Percentiles rank a stretch among this genome's conserved stretches.
phyloP scores from a whole-genome alignment of 2,797 vertebrate species.

The Scomberomorus guttatus region DNA sequence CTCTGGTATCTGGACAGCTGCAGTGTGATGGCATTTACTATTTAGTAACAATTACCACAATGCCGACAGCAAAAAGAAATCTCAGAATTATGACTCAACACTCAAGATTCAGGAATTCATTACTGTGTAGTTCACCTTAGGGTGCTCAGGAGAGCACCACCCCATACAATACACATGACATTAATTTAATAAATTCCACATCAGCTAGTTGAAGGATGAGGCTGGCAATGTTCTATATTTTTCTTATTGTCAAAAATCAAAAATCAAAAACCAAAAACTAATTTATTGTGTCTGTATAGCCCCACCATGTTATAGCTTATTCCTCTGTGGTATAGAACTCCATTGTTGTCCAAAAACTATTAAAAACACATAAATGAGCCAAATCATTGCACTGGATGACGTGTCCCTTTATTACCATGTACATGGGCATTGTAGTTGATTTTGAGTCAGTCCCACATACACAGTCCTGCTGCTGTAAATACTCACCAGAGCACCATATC shows the following conservation, averaged over 20 bases:
- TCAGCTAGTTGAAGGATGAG: neutral
- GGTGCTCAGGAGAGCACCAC: neutral
- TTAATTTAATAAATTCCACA: neutral
- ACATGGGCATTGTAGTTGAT: neutral
- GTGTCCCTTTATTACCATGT: too few relatives aligned
- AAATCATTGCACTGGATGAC: too few relatives aligned
- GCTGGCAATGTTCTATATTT: neutral
- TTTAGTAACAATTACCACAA: conserved; percentile 38
- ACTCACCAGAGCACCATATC: conserved; percentile 1
- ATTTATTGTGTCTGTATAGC: neutral
- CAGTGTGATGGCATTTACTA: conserved; percentile 23
- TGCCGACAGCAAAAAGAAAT: conserved; percentile 18
- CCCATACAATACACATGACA: neutral
- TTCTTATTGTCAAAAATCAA: neutral
- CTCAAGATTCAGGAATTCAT: conserved; percentile 14
- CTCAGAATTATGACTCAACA: conserved; percentile 14
- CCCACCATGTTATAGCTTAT: neutral
- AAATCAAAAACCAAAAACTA: neutral
- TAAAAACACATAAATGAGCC: too few relatives aligned
- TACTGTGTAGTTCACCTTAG: conserved; percentile 1
- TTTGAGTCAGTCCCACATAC: conserved; percentile 9
- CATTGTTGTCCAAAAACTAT: neutral
- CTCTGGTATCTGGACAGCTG: conserved; percentile 30
- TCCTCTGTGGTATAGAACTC: neutral
- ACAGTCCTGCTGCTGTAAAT: conserved; percentile 13